These are phyloP conservation scores for Petaurus breviceps DNA, from an alignment of 2,113 vertebrate species.

Conservation along the genomic window DNA sequence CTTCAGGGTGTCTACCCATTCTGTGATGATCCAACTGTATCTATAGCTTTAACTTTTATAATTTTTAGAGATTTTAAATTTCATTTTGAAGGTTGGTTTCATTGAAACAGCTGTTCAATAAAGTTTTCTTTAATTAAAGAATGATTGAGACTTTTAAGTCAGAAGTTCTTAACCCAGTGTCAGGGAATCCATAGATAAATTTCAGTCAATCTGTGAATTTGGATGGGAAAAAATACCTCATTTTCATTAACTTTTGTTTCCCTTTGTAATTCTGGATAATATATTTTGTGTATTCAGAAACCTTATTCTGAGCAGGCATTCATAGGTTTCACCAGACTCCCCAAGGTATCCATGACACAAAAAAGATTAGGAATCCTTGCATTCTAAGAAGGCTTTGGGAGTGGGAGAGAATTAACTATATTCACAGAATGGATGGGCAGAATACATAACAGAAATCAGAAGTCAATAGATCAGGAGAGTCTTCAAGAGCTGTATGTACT, in stretches of 20 bases:
- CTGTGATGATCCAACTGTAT: background rate
- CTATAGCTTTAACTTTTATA: background rate
- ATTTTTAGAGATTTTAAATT: background rate
- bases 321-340: too few species aligned
- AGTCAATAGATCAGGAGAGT: background rate
- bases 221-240: too few species aligned
- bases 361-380: slow-evolving; percentile 5
- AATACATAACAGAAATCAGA: background rate
- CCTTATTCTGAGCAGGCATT: too few species aligned
- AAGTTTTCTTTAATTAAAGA: background rate
- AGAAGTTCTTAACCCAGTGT: background rate
- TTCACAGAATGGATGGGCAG: background rate
- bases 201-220: too few species aligned
- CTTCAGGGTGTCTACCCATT: background rate
- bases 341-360: too few species aligned
- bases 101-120: background rate
- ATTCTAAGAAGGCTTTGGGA: background rate
- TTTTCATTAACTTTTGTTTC: too few species aligned
- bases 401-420: background rate
- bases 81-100: background rate
- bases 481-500: too few species aligned
- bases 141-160: background rate
- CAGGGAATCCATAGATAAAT: background rate
- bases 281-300: too few species aligned
- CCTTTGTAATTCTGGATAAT: too few species aligned